These are phyloP conservation scores for Nothobranchius kuhntae DNA, from an alignment of 2,113 vertebrate genomes.

Conservation along the genomic window DNA sequence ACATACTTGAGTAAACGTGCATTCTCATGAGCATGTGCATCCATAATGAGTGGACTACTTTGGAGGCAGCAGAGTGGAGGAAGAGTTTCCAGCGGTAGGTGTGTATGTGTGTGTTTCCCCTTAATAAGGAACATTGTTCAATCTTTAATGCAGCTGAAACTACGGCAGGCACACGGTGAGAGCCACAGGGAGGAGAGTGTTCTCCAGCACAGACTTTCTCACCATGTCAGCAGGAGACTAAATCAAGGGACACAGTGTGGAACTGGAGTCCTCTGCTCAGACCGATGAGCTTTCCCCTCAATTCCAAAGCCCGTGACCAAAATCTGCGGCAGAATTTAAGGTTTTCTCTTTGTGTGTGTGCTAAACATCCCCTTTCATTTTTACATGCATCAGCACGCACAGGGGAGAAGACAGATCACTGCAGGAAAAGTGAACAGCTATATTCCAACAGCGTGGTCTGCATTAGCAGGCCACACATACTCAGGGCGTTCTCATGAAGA, in stretches of 20 bases:
- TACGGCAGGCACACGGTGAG: conserved; percentile 61
- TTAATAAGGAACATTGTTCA: conserved; percentile 61
- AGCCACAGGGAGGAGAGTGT: conserved; percentile 47
- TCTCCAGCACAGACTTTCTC: conserved; percentile 46
- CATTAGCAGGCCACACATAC: conserved; percentile 42
- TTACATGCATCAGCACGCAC: conserved; percentile 18
- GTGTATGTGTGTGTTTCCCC: conserved; percentile 26
- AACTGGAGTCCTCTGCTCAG: background rate
- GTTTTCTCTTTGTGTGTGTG: background rate
- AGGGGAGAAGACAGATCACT: conserved; percentile 34
- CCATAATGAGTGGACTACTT: conserved; percentile 5
- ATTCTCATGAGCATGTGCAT: conserved; percentile 8
- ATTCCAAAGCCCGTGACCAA: background rate
- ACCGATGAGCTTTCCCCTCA: background rate
- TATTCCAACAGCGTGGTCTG: conserved; percentile 38
- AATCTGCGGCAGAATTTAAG: background rate
- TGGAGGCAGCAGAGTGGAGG: conserved; percentile 25
- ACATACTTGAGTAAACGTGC: conserved; percentile 21
- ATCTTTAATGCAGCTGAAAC: conserved; percentile 71
- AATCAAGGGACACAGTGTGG: conserved; percentile 39
- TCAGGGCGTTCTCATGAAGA: conserved; percentile 32
- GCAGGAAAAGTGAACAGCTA: conserved; percentile 37
- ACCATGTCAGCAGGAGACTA: conserved; percentile 51
- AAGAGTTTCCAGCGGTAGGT: conserved; percentile 31
- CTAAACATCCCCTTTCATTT: background rate